A percentile compares a stretch with the other conserved stretches of the same genome.
phyloP scores from a whole-genome alignment of 2,797 vertebrate species.

The Staurois parvus region DNA sequence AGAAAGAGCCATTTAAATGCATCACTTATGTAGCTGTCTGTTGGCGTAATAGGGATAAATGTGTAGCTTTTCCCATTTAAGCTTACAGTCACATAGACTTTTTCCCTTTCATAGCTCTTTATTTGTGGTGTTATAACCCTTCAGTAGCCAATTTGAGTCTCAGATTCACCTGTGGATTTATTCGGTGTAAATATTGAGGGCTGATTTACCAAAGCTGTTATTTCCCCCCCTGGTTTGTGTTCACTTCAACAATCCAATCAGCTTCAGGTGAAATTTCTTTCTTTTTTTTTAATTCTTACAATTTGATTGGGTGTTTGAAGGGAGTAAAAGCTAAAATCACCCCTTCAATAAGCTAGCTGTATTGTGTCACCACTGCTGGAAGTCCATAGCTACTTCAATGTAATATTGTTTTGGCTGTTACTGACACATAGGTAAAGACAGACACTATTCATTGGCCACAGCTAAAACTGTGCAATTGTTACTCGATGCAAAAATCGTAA shows the following conservation, averaged over 20 bases:
- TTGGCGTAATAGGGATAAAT: neutral
- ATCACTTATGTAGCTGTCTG: neutral
- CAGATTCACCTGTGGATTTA: conserved; percentile 3
- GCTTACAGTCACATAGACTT: neutral
- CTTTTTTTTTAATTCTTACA: too few species aligned
- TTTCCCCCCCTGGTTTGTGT: too few species aligned
- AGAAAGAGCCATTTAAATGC: neutral
- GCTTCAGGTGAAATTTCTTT: too few species aligned
- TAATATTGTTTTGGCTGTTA: conserved; percentile 11
- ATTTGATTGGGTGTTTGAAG: too few species aligned
- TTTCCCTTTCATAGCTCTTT: neutral
- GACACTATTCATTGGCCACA: neutral
- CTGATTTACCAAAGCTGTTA: too few species aligned
- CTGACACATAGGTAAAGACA: neutral
- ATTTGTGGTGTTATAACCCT: conserved; percentile 6
- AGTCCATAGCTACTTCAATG: conserved; percentile 28
- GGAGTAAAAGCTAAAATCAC: too few species aligned
- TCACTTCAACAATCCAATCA: too few species aligned
- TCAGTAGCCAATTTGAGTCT: neutral
- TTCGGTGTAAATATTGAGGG: neutral
- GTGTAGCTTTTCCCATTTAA: neutral
- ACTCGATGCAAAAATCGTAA: too few species aligned
- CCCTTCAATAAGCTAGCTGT: neutral
- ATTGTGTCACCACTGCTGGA: neutral
- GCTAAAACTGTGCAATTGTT: neutral